Evolutionary conservation across 2,113 vertebrate species (phyloP).

Genomic region (Eidolon helvum): DNA sequence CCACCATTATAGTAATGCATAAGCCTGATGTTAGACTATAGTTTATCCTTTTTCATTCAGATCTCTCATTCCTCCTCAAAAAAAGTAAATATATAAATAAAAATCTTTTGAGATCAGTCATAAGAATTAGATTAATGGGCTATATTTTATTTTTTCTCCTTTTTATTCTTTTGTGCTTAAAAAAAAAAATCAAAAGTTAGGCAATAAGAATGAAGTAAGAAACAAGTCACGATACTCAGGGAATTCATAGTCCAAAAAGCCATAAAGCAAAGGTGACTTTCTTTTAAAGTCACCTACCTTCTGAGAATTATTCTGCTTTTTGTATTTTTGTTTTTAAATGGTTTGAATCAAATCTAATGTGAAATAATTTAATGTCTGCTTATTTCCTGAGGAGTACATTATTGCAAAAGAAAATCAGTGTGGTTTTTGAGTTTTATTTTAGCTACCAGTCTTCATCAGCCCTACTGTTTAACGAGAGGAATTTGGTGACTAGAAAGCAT

Average conservation of each 20-base stretch:
- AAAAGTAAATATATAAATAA: background rate
- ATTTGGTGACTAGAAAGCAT: slow-evolving; percentile 74
- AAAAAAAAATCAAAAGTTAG: background rate
- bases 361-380: background rate
- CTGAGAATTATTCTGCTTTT: background rate
- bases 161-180: background rate
- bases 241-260: background rate
- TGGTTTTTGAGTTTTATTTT: slow-evolving; percentile 45
- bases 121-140: background rate
- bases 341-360: background rate
- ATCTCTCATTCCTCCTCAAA: background rate
- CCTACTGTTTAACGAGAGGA: slow-evolving; percentile 79
- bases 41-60: background rate
- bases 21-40: background rate
- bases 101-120: background rate
- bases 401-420: background rate
- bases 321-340: background rate
- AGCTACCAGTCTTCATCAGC: slow-evolving; percentile 38
- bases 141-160: background rate
- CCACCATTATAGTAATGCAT: background rate
- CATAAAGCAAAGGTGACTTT: background rate
- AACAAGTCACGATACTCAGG: background rate
- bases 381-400: background rate
- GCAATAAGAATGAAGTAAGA: background rate
- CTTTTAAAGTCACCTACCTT: background rate